These are phyloP conservation scores for Paradoxurus hermaphroditus DNA, from an alignment of 2,113 vertebrate genomes.

Conservation along the genomic window DNA sequence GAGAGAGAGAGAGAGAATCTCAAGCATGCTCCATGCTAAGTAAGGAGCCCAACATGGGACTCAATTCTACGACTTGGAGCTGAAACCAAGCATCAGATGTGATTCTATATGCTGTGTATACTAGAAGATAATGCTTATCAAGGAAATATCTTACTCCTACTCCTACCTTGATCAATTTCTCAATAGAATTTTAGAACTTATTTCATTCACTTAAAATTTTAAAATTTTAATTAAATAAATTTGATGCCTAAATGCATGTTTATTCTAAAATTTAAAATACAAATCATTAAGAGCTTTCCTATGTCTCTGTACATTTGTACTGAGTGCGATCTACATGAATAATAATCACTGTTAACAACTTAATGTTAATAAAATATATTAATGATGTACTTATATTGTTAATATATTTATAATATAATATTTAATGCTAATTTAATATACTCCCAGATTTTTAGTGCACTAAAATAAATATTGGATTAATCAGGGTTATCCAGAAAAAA, in stretches of 20 bases:
- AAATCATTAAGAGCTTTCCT: neutral
- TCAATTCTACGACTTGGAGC: too few relatives aligned
- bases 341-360: neutral
- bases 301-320: neutral
- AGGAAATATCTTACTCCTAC: neutral
- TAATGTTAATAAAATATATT: neutral
- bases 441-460: neutral
- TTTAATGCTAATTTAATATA: neutral
- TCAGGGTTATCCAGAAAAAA: neutral
- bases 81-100: neutral
- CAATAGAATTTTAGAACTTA: neutral
- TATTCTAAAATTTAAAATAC: neutral
- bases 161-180: neutral
- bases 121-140: neutral
- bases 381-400: neutral
- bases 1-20: too few relatives aligned
- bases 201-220: neutral
- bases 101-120: neutral
- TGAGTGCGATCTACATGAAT: neutral
- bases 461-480: neutral
- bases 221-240: neutral
- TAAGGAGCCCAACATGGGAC: too few relatives aligned
- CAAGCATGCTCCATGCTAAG: too few relatives aligned
- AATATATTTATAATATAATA: neutral
- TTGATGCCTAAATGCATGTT: neutral